Conservation (phyloP, 2,113 vertebrate genomes). For the Austrofundulus limnaeus region DNA sequence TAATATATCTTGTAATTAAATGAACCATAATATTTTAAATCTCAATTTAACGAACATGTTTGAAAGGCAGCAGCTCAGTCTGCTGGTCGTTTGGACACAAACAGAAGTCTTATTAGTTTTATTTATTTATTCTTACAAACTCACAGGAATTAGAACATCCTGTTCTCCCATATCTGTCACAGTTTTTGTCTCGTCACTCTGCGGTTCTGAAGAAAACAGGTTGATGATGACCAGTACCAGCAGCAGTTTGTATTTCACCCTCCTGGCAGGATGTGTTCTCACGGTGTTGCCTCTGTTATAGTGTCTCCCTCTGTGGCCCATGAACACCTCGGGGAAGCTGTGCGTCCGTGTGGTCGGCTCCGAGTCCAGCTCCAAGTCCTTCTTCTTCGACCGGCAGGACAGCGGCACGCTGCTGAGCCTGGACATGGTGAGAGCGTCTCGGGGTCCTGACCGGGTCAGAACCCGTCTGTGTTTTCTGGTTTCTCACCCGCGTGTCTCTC, state of each 20-base stretch:
- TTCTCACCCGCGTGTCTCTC: background rate
- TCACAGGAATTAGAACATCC: no score
- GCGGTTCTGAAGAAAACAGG: background rate
- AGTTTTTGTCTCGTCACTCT: no score
- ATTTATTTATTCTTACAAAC: no score
- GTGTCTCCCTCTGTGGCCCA: slow-evolving; percentile 97
- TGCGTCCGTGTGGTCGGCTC: slow-evolving; percentile 88
- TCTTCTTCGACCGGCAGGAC: slow-evolving; percentile 88
- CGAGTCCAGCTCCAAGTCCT: slow-evolving; percentile 82
- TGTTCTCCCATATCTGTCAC: no score
- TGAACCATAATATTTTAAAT: no score
- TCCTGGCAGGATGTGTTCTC: background rate
- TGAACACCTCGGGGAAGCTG: slow-evolving; percentile 83
- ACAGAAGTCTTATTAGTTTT: no score
- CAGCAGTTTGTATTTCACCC: no score
- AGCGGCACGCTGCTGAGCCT: slow-evolving; percentile 89
- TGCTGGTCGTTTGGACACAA: no score
- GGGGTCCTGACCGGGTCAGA: accelerated
- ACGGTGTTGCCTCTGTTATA: slow-evolving; percentile 79
- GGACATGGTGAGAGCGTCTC: slow-evolving; percentile 83
- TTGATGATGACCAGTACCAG: no score
- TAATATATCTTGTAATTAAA: no score
- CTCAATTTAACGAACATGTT: no score
- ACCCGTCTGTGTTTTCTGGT: background rate
- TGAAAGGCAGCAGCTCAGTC: no score